Evolutionary conservation across 2,888 invertebrate genomes (phyloP).

Genomic region (Agrotis exclamationis): DNA sequence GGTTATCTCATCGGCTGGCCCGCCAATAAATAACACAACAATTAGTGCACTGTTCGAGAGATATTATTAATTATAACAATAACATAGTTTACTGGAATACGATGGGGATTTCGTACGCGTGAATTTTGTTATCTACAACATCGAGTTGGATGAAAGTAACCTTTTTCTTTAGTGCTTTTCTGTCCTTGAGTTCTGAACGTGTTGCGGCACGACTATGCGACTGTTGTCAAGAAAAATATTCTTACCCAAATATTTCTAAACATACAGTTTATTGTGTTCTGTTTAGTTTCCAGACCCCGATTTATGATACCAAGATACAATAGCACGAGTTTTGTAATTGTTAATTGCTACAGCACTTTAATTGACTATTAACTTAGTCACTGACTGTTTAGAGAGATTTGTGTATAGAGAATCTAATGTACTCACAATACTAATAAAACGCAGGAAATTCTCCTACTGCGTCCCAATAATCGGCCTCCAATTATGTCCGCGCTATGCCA

Average conservation of each 20-base stretch:
- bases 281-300: background rate
- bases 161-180: conserved; percentile 10
- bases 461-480: conserved; percentile 64
- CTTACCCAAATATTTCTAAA: background rate
- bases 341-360: conserved; percentile 19
- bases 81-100: conserved; percentile 61
- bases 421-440: conserved; percentile 64
- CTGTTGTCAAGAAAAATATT: background rate
- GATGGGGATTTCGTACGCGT: conserved; percentile 28
- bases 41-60: conserved; percentile 69
- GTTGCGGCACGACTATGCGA: too few relatives aligned
- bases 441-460: conserved; percentile 61
- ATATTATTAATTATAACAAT: conserved; percentile 65
- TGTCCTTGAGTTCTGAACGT: background rate
- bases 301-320: background rate
- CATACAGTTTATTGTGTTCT: background rate
- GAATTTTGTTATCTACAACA: conserved; percentile 7
- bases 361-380: conserved; percentile 15
- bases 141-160: background rate
- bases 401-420: conserved; percentile 41
- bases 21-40: conserved; percentile 70
- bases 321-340: conserved; percentile 26
- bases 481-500: conserved; percentile 65
- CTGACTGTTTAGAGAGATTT: conserved; percentile 28
- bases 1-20: conserved; percentile 73